These are phyloP conservation scores for Prinia subflava DNA, from an alignment of 2,113 vertebrate genomes.

Conservation along the genomic window DNA sequence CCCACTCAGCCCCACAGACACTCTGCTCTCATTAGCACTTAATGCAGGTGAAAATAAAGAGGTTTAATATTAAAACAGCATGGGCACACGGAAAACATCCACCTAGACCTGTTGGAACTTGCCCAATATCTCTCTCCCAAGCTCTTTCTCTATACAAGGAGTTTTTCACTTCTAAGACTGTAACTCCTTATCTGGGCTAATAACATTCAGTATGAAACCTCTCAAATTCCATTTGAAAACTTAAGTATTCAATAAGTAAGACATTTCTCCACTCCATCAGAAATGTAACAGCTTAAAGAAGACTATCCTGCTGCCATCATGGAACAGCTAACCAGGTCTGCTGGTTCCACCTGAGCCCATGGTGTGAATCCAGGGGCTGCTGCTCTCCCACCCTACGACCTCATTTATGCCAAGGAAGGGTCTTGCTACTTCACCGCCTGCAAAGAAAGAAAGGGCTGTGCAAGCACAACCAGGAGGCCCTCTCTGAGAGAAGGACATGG, in stretches of 20 bases:
- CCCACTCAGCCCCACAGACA: background rate
- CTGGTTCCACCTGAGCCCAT: background rate
- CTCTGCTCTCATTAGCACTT: conserved; percentile 36
- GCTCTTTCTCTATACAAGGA: background rate
- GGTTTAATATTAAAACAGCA: conserved; percentile 3
- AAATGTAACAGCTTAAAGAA: background rate
- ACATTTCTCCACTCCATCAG: background rate
- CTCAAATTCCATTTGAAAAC: conserved; percentile 3
- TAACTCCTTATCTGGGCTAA: conserved; percentile 10
- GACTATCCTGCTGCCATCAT: background rate
- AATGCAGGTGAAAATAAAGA: conserved; percentile 35
- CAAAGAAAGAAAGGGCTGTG: background rate
- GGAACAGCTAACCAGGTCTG: background rate
- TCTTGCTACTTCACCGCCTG: background rate
- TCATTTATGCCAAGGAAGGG: background rate
- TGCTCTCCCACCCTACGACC: background rate
- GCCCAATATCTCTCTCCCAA: background rate
- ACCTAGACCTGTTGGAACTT: background rate
- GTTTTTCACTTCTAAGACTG: background rate
- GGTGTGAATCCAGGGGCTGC: background rate
- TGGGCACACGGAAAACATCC: background rate
- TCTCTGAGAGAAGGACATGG: rapidly evolving
- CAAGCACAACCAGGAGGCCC: background rate
- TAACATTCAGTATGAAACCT: background rate
- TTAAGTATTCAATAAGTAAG: background rate